Evolutionary conservation across 2,888 invertebrate genomes (phyloP).

Genomic region (Lagria hirta): DNA sequence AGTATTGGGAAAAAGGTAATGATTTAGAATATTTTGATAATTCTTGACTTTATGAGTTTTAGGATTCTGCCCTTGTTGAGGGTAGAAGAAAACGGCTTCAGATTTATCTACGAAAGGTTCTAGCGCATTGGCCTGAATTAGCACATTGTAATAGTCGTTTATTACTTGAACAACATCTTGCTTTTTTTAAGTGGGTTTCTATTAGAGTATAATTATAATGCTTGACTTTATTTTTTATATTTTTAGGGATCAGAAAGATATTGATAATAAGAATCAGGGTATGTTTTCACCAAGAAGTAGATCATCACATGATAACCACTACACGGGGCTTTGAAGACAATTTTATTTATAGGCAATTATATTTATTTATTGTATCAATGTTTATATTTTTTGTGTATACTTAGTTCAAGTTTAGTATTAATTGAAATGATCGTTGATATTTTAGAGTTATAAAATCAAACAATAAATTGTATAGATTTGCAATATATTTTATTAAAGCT

Average conservation of each 20-base stretch:
- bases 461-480: too few relatives aligned
- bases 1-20: conserved; percentile 90
- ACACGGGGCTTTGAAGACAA: conserved; percentile 49
- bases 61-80: conserved; percentile 86
- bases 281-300: conserved; percentile 41
- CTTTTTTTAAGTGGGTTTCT: conserved; percentile 77
- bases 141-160: conserved; percentile 74
- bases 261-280: conserved; percentile 39
- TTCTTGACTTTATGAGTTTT: conserved; percentile 27
- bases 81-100: conserved; percentile 82
- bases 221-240: conserved; percentile 6
- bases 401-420: too few relatives aligned
- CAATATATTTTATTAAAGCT: too few relatives aligned
- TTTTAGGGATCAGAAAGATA: conserved; percentile 49
- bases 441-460: too few relatives aligned
- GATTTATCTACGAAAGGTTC: conserved; percentile 80
- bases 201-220: conserved; percentile 10
- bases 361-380: too few relatives aligned
- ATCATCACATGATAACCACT: conserved; percentile 45
- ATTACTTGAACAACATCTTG: conserved; percentile 76
- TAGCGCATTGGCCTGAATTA: conserved; percentile 79
- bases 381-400: too few relatives aligned
- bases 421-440: too few relatives aligned
- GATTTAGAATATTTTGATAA: conserved; percentile 7
- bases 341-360: conserved; percentile 8